These are phyloP conservation scores for Pomatorhinus ruficollis DNA, from an alignment of 2,113 vertebrate species.

Conservation along the genomic window DNA sequence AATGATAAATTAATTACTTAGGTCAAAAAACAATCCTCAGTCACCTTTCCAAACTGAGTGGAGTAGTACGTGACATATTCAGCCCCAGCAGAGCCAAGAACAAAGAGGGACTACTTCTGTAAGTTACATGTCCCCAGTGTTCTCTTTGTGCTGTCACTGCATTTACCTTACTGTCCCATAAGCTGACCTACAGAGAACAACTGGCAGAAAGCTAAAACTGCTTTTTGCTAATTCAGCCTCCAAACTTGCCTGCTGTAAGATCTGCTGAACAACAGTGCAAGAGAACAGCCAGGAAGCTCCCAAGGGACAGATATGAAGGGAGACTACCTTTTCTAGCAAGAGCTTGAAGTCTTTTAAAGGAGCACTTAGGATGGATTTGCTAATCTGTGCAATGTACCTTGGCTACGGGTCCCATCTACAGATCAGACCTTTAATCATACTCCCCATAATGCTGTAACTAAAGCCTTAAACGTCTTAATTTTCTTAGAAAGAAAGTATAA, in stretches of 20 bases:
- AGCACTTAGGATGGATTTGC: background rate
- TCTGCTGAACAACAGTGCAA: background rate
- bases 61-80: accelerated
- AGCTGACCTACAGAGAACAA: background rate
- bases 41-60: background rate
- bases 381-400: background rate
- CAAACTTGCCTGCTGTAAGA: background rate
- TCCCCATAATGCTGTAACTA: background rate
- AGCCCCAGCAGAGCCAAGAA: background rate
- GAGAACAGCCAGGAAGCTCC: background rate
- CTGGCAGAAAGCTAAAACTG: background rate
- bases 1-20: background rate
- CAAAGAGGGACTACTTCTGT: background rate
- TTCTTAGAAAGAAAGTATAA: background rate
- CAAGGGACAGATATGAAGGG: background rate
- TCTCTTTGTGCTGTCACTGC: background rate
- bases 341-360: background rate
- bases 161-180: background rate
- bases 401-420: background rate
- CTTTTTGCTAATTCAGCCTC: background rate
- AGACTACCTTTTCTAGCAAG: background rate
- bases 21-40: background rate
- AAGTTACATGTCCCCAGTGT: background rate
- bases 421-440: background rate
- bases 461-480: background rate